These are phyloP conservation scores for Labeo catla DNA, from an alignment of 2,113 vertebrate genomes.

Conservation along the genomic window DNA sequence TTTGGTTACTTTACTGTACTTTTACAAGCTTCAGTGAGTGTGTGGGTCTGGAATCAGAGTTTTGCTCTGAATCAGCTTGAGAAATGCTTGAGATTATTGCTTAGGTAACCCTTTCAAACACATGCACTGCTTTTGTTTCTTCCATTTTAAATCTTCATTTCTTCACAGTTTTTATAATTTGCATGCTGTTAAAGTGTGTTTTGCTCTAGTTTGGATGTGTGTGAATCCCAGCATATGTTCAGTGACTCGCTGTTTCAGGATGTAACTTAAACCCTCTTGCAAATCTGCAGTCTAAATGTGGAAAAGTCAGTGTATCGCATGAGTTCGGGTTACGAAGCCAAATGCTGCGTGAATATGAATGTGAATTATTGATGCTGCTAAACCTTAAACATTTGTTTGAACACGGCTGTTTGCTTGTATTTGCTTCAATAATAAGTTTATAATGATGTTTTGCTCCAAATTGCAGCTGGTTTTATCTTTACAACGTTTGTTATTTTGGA, in stretches of 20 bases:
- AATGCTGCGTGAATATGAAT: background rate
- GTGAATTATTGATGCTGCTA: background rate
- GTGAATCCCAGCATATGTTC: no score
- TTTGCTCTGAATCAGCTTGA: background rate
- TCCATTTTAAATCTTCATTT: no score
- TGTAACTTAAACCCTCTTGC: constrained; percentile 3
- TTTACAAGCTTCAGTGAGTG: no score
- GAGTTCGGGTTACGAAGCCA: constrained; percentile 41
- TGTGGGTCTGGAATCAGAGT: background rate
- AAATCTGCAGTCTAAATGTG: constrained; percentile 36
- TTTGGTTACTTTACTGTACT: no score
- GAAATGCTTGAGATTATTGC: no score
- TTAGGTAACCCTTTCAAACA: background rate
- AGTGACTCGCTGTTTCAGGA: background rate
- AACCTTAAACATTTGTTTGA: background rate
- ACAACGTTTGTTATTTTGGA: no score
- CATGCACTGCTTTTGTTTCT: background rate
- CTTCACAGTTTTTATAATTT: no score
- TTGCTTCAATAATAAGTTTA: background rate
- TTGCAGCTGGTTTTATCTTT: no score
- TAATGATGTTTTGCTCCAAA: no score
- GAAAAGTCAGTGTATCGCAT: constrained; percentile 32
- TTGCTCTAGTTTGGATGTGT: no score
- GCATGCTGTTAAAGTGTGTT: background rate
- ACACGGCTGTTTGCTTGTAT: background rate